Evolutionary conservation across 2,113 vertebrate species (phyloP), one percentile per base, ranked within the genome.

Genomic region (Parus major): DNA sequence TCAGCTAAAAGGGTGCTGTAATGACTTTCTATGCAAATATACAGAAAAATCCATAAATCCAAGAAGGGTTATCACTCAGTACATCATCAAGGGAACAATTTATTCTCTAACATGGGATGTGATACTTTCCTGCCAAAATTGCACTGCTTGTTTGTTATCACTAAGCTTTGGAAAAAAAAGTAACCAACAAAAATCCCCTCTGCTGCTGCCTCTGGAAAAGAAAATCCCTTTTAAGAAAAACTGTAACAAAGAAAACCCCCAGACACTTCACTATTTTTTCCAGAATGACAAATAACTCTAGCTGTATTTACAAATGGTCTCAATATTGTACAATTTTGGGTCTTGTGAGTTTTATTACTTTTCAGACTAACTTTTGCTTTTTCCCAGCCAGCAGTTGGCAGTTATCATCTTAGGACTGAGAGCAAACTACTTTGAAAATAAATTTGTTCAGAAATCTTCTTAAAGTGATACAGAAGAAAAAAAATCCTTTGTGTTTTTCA

Each of bases 201-300:
- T 88, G 64, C 61, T 64, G 35, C 65, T 84, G 56, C 64, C 60
- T 86, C 77, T 70, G 41, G 44, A n/a, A 44, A 81, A 88, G 15
- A 94, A 94, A 92, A 93, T 78, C 47, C 76, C 72, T 93, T 76
- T 75, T 56, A 66, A 94, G 80, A 93, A 83, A 94, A 88, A 78
- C 5, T 11, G 15, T 73, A 91, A 93, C 82, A 93, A 91, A 95
- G 92, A 91, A 93, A 92, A 76, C 9, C 20, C 69, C 75, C 81
- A 92, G 90, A 78, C 24, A 57, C 55, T 94, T 83, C 41, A 28
- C 90, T 82, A 5, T 73, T 81, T 86, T 92, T 95, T 69, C 61
- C 69, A 88, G 81, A 93, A 78, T 25, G 75, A 90, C 75, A 93
- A 93, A 82, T 59, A 94, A 87, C 82, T 78, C 47, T 82, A 81